A percentile compares a stretch with the other conserved stretches of the same genome.
Conservation (phyloP, 2,888 invertebrate species). For the Drosophila hamatofila region DNA sequence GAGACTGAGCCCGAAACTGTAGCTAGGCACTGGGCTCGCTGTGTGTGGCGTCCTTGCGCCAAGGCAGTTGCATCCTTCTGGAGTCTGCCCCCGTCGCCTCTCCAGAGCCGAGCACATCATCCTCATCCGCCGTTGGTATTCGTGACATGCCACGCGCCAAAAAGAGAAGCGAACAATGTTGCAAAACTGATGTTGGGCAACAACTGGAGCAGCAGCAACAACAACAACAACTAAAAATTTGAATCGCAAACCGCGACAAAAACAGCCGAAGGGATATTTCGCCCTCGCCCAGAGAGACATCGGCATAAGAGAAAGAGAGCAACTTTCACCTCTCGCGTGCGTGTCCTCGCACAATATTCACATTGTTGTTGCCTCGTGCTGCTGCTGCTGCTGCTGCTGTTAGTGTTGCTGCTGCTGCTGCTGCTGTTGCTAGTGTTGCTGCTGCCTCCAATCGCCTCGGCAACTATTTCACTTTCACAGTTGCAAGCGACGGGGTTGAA, state of each 20-base stretch:
- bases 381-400: constrained; percentile 39
- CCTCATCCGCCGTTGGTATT: constrained; percentile 27
- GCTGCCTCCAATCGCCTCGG: constrained; percentile 30
- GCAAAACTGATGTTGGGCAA: constrained; percentile 51
- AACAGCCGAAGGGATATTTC: constrained; percentile 52
- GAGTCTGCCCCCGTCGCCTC: constrained; percentile 36
- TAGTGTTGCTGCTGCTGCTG: constrained; percentile 24
- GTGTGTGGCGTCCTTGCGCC: constrained; percentile 43
- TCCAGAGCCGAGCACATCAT: constrained; percentile 32
- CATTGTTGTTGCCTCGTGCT: constrained; percentile 42
- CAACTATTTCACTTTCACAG: constrained; percentile 72
- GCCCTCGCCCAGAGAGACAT: constrained; percentile 39
- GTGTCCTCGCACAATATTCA: constrained; percentile 71
- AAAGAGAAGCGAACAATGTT: constrained; percentile 76
- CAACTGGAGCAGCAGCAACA: constrained; percentile 26
- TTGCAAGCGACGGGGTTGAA: constrained; percentile 26
- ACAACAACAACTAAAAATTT: constrained; percentile 28
- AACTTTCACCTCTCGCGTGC: constrained; percentile 67
- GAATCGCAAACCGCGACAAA: constrained; percentile 45
- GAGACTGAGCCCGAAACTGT: constrained; percentile 71
- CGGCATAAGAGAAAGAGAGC: constrained; percentile 36
- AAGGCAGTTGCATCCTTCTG: constrained; percentile 69
- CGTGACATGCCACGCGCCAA: constrained; percentile 52
- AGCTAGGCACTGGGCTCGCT: constrained; percentile 30
- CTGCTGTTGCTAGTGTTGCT: constrained; percentile 11